Evolutionary conservation across 2,888 invertebrate species (phyloP), one percentile per base, ranked within the genome.

Genomic region (Nemurella pictetii): DNA sequence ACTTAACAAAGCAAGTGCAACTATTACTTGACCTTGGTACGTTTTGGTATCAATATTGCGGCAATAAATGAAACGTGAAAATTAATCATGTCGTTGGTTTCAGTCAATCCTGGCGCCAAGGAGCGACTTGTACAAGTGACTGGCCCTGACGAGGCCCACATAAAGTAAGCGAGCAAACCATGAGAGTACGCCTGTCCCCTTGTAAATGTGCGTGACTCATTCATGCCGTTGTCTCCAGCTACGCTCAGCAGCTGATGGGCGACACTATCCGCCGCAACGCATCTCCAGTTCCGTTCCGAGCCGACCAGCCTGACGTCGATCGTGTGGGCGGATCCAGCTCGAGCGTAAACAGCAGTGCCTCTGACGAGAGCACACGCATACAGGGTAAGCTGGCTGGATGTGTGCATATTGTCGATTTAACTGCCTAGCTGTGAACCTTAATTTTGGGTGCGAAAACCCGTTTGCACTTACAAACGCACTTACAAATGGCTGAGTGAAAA

Each of bases 81-180:
- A 7, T 55, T 20, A 55, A 20, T 20, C 1, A 12, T 1, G 15
- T 55, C 20, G 9, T 27, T 87, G 88, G 89, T 93, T 94, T 86
- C 93, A 98, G 98, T 98, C 87, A 97, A 95, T 90, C 96, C 97
- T 87, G 98, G 98, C 88, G 97, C 97, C 86, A 97, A 97, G 92
- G 98, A 98, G 92, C 94, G 98, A 89, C 94, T 98, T 88, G 97
- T 98, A 88, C 98, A 98, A 92, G 98, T 98, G 88, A 98, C 98
- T 86, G 98, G 98, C 86, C 96, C 97, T 32, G 96, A 95, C 88
- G 97, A 97, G 92, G 97, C 98, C 89, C 96, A 97, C 91, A 98
- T 98, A 86, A 95, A 95, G 97, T 97, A 91, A 93, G 94, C 92
- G 29, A 30, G 25, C 36, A 27, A 36, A 36, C 7, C 28, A 15